Evolutionary conservation across 2,888 invertebrate species (phyloP).

Genomic region (Lapara coniferarum): DNA sequence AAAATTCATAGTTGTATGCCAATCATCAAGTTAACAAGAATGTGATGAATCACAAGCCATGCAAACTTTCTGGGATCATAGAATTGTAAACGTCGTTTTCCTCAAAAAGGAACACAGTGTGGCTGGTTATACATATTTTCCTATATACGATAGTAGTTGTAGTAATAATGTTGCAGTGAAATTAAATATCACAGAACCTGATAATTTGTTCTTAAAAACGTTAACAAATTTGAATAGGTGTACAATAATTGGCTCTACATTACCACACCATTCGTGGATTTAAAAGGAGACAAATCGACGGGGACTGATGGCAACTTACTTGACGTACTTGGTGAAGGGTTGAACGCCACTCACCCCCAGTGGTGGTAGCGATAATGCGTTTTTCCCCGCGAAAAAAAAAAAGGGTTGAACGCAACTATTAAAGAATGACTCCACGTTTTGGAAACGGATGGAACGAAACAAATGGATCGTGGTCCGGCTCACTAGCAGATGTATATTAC

Average conservation of each 20-base stretch:
- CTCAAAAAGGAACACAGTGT: slow-evolving; percentile 46
- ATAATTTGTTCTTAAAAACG: slow-evolving; percentile 55
- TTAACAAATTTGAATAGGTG: slow-evolving; percentile 60
- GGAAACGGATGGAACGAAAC: slow-evolving; percentile 61
- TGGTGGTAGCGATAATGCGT: too few species aligned
- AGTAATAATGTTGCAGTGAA: slow-evolving; percentile 36
- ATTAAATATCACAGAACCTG: slow-evolving; percentile 31
- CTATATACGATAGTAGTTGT: slow-evolving; percentile 52
- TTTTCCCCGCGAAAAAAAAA: too few species aligned
- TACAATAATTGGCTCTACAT: slow-evolving; percentile 63
- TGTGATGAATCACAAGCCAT: slow-evolving; percentile 60
- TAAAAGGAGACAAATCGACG: slow-evolving; percentile 49
- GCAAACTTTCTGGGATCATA: slow-evolving; percentile 57
- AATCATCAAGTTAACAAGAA: slow-evolving; percentile 44
- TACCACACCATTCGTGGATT: slow-evolving; percentile 66
- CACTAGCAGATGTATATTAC: slow-evolving; percentile 62
- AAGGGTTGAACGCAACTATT: slow-evolving; percentile 61
- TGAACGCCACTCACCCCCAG: slow-evolving; percentile 66
- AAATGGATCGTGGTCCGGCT: slow-evolving; percentile 68
- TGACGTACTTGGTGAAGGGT: slow-evolving; percentile 50
- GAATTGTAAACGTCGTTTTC: slow-evolving; percentile 62
- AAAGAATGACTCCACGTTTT: slow-evolving; percentile 55
- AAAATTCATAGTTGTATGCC: slow-evolving; percentile 63
- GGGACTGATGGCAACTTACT: slow-evolving; percentile 69
- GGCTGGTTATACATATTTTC: slow-evolving; percentile 58